Evolutionary conservation across 2,888 invertebrate genomes (phyloP), one percentile per base, ranked within the genome.

Genomic region (Drosophila antonietae): DNA sequence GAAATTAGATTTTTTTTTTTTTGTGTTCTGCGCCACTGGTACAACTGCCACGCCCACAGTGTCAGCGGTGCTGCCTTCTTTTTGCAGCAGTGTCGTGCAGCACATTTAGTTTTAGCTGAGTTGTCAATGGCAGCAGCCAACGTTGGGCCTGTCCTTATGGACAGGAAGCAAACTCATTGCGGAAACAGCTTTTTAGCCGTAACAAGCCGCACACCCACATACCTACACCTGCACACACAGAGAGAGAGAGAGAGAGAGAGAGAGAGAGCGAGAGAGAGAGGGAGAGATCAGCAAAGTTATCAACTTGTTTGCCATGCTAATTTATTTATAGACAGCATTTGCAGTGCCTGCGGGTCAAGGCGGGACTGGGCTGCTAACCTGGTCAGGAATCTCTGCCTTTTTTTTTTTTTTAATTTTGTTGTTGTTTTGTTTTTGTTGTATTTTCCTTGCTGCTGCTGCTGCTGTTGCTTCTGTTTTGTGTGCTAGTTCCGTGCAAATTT

Each of bases 111-210:
- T 83, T 88, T 73, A 83, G 79, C 79, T 70, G 84, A 84, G 79
- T 87, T 84, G 89, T 84, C 84, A 84, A 89, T 84, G 84, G 75
- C 84, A 84, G 83, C 64, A 69, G 67, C 67, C 59, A 78, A 68
- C 65, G 14, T 14, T 12, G 14, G 55, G 51, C 63, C 73, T 80
- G 78, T 85, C 88, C 88, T 82, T 82, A 85, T 79, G 84, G 88
- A 85, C 83, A 85, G 89, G 83, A 89, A 85, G 86, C 86, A 88
- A 86, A 80, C 88, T 86, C 88, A 88, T 86, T 86, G 85, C 88
- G 89, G 89, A 89, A 86, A 89, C 89, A 82, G 89, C 89, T 85
- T 85, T 85, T 85, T 88, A 85, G 80, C 85, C 89, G 68, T 89
- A 82, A 88, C 88, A 85, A 75, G 76, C 77, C 65, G 47, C 72